A percentile compares a stretch with the other conserved stretches of the same genome.
Conservation (phyloP, 2,113 vertebrate genomes). For the Gallinago jamesoni region DNA sequence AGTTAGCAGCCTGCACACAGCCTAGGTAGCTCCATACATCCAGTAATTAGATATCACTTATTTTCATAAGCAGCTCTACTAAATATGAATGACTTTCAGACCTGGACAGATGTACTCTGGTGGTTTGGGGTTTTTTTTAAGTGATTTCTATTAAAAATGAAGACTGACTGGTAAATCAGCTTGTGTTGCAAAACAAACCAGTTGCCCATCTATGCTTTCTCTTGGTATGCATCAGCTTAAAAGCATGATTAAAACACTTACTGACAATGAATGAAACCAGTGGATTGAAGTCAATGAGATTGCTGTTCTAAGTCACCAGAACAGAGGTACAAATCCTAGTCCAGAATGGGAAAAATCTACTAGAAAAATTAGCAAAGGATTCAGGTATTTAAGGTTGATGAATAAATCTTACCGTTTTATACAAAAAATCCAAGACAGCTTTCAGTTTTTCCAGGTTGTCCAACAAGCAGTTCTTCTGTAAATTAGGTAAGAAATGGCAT, state of each 20-base stretch:
- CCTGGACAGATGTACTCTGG: not conserved
- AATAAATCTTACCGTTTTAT: conserved; percentile 62
- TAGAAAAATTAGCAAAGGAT: not conserved
- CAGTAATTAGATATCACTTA: not conserved
- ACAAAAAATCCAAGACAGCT: conserved; percentile 65
- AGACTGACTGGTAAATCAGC: not conserved
- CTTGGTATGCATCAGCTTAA: not conserved
- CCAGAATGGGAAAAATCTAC: not conserved
- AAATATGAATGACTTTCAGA: not conserved
- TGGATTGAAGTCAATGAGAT: not conserved
- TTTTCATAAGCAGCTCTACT: not conserved
- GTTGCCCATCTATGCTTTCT: not conserved
- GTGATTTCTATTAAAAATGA: too few relatives aligned
- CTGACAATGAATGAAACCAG: not conserved
- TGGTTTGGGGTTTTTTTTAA: too few relatives aligned
- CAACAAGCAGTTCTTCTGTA: conserved; percentile 24
- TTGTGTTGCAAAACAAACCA: not conserved
- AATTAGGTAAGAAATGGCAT: not conserved
- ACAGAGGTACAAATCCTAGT: not conserved
- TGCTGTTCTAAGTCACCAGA: not conserved
- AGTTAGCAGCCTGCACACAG: not conserved
- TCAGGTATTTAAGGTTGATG: not conserved
- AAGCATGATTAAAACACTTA: not conserved
- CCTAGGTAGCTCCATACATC: not conserved
- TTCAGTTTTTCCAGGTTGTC: conserved; percentile 43